These are phyloP conservation scores for Tarsius wallacei DNA, from an alignment of 2,797 vertebrate species.

Conservation along the genomic window DNA sequence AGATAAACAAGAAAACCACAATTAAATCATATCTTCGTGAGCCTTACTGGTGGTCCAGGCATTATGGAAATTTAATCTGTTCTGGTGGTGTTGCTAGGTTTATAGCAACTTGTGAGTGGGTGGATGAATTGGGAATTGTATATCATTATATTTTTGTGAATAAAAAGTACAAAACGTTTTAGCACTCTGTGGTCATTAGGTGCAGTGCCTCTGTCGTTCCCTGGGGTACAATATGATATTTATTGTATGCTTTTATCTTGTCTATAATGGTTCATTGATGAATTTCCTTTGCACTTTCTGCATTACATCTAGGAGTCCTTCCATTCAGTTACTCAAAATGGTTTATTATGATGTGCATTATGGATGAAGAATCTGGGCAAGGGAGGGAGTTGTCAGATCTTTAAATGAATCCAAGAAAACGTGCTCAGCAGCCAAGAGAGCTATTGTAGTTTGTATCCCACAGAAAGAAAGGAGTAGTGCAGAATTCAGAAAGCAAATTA, in stretches of 20 bases:
- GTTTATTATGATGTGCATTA: neutral
- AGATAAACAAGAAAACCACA: neutral
- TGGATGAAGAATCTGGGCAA: neutral
- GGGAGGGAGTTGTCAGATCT: neutral
- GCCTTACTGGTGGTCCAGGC: neutral
- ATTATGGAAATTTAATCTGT: conserved; percentile 14
- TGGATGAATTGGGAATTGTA: neutral
- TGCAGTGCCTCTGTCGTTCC: neutral
- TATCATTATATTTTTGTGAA: conserved; percentile 1
- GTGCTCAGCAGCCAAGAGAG: neutral
- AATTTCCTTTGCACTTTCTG: conserved; percentile 34
- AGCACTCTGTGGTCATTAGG: neutral
- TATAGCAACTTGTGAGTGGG: neutral
- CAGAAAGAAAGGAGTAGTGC: neutral
- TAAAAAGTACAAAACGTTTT: neutral
- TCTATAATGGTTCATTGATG: neutral
- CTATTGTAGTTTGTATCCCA: neutral
- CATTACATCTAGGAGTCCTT: neutral
- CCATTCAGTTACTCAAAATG: neutral
- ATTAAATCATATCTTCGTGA: neutral
- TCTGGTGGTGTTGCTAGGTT: neutral
- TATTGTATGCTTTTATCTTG: conserved; percentile 17
- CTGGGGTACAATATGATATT: neutral
- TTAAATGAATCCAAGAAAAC: neutral
- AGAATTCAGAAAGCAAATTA: neutral